Conservation (phyloP, 2,888 invertebrate genomes). For the Atrina japonica region DNA sequence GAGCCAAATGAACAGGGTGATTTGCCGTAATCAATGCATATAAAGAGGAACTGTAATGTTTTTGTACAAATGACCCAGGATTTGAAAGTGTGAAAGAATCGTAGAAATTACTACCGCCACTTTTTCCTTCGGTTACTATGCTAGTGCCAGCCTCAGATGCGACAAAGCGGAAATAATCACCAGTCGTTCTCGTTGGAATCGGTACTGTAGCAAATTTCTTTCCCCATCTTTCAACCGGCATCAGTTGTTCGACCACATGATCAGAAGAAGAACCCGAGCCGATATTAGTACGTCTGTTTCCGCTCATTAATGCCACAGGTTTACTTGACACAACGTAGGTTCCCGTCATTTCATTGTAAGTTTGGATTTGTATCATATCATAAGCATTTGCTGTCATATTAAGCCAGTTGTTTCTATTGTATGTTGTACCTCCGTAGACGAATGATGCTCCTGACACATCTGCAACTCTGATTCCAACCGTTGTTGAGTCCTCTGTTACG, state of each 20-base stretch:
- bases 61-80: slow-evolving; percentile 34
- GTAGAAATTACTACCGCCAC: slow-evolving; percentile 25
- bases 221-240: slow-evolving; percentile 71
- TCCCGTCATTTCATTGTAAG: slow-evolving; percentile 67
- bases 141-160: slow-evolving; percentile 52
- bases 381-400: slow-evolving; percentile 43
- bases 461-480: slow-evolving; percentile 39
- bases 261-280: slow-evolving; percentile 39
- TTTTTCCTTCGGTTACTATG: slow-evolving; percentile 40
- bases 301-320: slow-evolving; percentile 66
- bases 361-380: slow-evolving; percentile 52
- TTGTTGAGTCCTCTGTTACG: slow-evolving; percentile 48
- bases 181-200: slow-evolving; percentile 61
- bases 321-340: slow-evolving; percentile 58
- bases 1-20: slow-evolving; percentile 58
- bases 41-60: slow-evolving; percentile 38
- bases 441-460: slow-evolving; percentile 30
- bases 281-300: slow-evolving; percentile 61
- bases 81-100: slow-evolving; percentile 35
- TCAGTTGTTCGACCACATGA: slow-evolving; percentile 68
- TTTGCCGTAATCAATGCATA: slow-evolving; percentile 47
- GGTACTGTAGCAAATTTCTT: slow-evolving; percentile 66
- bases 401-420: slow-evolving; percentile 37
- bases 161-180: slow-evolving; percentile 65
- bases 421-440: slow-evolving; percentile 40